Evolutionary conservation across 2,888 invertebrate species (phyloP).

Genomic region (Odontocerum albicorne): DNA sequence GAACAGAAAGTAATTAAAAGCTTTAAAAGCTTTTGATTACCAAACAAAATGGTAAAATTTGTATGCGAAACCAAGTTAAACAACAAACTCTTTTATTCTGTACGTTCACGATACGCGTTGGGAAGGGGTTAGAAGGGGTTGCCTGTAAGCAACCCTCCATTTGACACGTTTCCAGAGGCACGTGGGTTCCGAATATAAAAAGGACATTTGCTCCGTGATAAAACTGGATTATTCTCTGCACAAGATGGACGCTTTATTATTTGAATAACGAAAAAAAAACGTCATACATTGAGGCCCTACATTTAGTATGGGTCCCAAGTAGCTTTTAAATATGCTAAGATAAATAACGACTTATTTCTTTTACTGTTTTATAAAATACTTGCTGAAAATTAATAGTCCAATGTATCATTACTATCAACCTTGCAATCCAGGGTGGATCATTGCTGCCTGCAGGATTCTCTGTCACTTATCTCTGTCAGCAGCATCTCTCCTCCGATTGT

Average conservation of each 20-base stretch:
- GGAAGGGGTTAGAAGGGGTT: slow-evolving; percentile 8
- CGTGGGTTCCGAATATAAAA: slow-evolving; percentile 32
- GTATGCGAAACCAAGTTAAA: slow-evolving; percentile 8
- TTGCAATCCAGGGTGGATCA: no score
- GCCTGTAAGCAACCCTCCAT: slow-evolving; percentile 9
- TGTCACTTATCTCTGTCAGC: no score
- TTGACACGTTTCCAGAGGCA: slow-evolving; percentile 31
- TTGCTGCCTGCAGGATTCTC: no score
- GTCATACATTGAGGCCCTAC: no score
- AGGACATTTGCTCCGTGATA: slow-evolving; percentile 33
- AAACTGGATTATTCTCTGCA: slow-evolving; percentile 32
- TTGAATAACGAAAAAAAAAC: slow-evolving; percentile 18
- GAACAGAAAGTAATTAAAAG: no score
- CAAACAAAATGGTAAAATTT: not conserved
- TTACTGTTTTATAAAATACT: no score
- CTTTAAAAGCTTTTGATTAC: not conserved
- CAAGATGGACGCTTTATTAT: slow-evolving; percentile 32
- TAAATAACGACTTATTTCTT: no score
- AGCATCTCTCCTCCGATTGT: no score
- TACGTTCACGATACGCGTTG: slow-evolving; percentile 2
- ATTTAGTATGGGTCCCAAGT: no score
- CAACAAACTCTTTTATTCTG: slow-evolving; percentile 2
- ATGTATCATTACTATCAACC: no score
- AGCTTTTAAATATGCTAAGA: no score
- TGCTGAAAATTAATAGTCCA: no score